Percentiles rank a stretch among this genome's conserved stretches.
phyloP scores from a whole-genome alignment of 2,797 vertebrate genomes.

The Darevskia nairensis region DNA sequence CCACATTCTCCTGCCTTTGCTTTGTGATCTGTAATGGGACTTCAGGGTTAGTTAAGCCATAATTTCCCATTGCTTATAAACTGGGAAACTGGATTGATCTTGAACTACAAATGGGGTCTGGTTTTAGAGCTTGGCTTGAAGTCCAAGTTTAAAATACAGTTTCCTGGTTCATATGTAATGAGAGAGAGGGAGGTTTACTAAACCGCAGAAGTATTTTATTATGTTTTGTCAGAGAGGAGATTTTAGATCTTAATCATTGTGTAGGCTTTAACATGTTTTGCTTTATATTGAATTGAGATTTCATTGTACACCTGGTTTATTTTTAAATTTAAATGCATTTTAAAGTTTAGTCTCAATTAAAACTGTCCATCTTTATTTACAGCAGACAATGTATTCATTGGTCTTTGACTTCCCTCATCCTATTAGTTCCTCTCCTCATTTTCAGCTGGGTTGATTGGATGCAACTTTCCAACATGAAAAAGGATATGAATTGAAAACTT shows the following conservation, averaged over 20 bases:
- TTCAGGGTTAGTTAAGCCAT: background rate
- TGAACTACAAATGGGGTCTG: background rate
- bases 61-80: background rate
- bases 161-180: background rate
- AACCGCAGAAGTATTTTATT: background rate
- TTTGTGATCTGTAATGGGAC: background rate
- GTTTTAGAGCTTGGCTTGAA: background rate
- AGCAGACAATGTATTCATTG: background rate
- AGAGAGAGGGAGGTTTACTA: background rate
- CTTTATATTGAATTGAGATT: background rate
- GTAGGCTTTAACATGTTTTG: background rate
- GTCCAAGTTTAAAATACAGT: background rate
- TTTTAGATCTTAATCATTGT: too few relatives aligned
- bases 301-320: background rate
- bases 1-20: too few relatives aligned
- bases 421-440: background rate
- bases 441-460: background rate
- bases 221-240: too few relatives aligned
- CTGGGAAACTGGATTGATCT: background rate
- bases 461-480: background rate
- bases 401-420: background rate
- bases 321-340: background rate
- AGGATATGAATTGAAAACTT: background rate
- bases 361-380: background rate
- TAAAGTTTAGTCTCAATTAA: background rate